These are phyloP conservation scores for Mesocentrotus franciscanus DNA, from an alignment of 53 echinoderm and acorn worm genomes.

Conservation along the genomic window DNA sequence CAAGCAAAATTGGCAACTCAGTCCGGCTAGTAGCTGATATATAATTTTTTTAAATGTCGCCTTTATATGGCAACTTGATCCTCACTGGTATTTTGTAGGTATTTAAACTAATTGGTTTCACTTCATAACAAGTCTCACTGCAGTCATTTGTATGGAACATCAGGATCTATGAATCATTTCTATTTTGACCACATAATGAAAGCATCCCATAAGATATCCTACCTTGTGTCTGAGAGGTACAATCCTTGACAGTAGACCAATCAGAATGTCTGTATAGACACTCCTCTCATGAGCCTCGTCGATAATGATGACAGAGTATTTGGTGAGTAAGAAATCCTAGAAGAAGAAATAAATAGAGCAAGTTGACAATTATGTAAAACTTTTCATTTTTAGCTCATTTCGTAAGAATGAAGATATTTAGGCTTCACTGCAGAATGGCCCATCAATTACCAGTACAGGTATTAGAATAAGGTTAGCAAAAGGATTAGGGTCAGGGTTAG, in stretches of 20 bases:
- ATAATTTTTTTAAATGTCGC: too few species aligned
- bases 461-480: too few species aligned
- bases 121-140: too few species aligned
- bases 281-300: constrained; percentile 98
- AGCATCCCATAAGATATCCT: background rate
- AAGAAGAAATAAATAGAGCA: background rate
- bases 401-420: too few species aligned
- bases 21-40: background rate
- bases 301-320: constrained; percentile 92
- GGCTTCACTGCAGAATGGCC: too few species aligned
- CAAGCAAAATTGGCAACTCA: background rate
- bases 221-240: constrained; percentile 97
- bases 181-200: background rate
- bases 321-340: constrained; percentile 92
- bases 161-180: background rate
- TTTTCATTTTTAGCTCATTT: too few species aligned
- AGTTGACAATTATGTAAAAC: background rate
- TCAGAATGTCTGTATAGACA: constrained; percentile 98
- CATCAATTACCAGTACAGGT: too few species aligned
- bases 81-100: background rate
- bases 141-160: background rate
- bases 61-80: too few species aligned
- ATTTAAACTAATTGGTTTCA: too few species aligned
- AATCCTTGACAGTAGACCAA: constrained; percentile 96
- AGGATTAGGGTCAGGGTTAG: too few species aligned